Base-by-base conservation (phyloP, 2,797 vertebrate species). In the Tauraco hartlaubi region DNA sequence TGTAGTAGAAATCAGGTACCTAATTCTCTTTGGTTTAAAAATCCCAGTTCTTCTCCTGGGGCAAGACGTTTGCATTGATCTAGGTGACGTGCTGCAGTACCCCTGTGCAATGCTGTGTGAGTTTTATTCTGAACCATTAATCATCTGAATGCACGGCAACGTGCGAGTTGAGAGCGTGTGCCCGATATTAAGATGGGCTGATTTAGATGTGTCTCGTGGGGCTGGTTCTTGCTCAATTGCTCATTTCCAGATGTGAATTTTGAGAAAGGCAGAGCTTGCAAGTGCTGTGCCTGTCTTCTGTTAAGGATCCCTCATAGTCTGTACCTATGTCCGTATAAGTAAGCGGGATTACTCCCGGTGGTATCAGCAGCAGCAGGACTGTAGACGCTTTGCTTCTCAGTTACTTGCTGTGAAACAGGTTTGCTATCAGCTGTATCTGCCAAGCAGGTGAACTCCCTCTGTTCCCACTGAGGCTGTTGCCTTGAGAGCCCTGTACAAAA, bases 181-280 rank as follows among this genome's bases (percentile, higher is more conserved):
- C 88, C 69, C 76, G 25, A 7, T 52, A 69, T 72, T 71, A 18
- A 87, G 86, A 64, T 72, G 91, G 87, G 75, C 81, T 91, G 82
- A 66, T 78, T 93, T 82, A 69, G 80, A 69, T 62, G 64, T 68
- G 76, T 55, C 93, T 90, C 3, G 0, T 78, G 80, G 80, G 67
- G 44, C 63, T 88, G 85, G 62, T 88, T 94, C 90, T 88, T 81
- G 76, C 92, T 68, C 76, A 81, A 12, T 78, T 83, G 49, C 82
- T 92, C 69, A 7, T 73, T 92, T 92, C 89, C 92, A 95, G 87
- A 81, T 90, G 89, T 66, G 82, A 58, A 48, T 88, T 85, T 92
- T 69, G 88, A 92, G 91, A 81, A 79, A 52, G 59, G 43, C 77
- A 94, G 82, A 67, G 41, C 71, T 64, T 63, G 15, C n/a, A 56